Evolutionary conservation across 2,797 vertebrate genomes (phyloP), one percentile per base, ranked within the genome.

Genomic region (Semotilus atromaculatus): DNA sequence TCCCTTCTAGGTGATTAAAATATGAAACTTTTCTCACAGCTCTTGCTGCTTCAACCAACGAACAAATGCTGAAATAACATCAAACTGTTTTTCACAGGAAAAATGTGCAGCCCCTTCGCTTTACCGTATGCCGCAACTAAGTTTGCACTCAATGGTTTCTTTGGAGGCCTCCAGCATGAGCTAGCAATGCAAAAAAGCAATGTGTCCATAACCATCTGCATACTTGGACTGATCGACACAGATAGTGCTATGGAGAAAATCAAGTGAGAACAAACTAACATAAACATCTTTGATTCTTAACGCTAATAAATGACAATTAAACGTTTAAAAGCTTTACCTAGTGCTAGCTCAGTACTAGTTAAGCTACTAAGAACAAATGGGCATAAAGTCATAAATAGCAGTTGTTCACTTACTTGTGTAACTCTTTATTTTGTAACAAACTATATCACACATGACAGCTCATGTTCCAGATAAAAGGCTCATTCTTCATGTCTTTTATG

Each of bases 91-190:
- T 82, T 70, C n/a, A 38, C 89, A 97, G 97, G 96, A 85, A 97
- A 92, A 90, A 79, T 96, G 23, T 38, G 92, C 80, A 91, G 87
- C 60, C 96, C 96, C 18, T 96, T 95, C 48, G 92, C 92, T 34
- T 91, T 91, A 3, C 95, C 96, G 0, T 98, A 97, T 70, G 81
- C 91, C 0, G 94, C 96, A 62, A 94, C 96, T 38, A 97, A 97
- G 91, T 97, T 94, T 88, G 96, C 96, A 0, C 81, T 97, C 89
- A 96, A 95, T 6, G 96, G 97, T n/a, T 98, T 97, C 91, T 98
- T 97, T 19, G 90, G 93, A 64, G 89, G 95, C 0, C 89, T 98
- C 80, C 87, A 85, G 70, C 95, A 96, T 3, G 97, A 99, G 82
- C 91, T 98, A 83, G 82, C 89, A 0, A 95, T 97, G 96, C 95